Evolutionary conservation across 2,797 vertebrate species (phyloP).

Genomic region (Choloepus didactylus): DNA sequence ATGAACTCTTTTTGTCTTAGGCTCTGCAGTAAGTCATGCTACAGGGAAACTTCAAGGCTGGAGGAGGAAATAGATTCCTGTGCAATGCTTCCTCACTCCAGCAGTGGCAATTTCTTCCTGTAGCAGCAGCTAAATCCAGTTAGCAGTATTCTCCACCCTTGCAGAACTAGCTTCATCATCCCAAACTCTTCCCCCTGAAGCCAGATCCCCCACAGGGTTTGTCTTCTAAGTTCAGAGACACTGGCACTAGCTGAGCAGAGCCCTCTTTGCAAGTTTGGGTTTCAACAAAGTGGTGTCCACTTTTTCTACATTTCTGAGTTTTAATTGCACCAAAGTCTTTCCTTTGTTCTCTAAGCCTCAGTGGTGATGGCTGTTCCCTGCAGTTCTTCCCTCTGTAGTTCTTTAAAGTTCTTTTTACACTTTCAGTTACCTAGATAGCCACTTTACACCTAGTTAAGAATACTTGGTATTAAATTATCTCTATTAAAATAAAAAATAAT

Average conservation of each 20-base stretch:
- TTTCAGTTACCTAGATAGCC: not conserved
- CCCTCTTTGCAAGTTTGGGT: not conserved
- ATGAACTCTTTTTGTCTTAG: not conserved
- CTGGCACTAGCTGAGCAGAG: not conserved
- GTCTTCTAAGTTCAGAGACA: not conserved
- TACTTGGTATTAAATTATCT: not conserved
- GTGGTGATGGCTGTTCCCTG: not conserved
- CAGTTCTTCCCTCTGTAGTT: no score
- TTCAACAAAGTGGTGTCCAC: not conserved
- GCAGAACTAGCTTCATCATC: not conserved
- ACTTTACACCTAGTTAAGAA: not conserved
- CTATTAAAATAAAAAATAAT: not conserved
- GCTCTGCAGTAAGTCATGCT: not conserved
- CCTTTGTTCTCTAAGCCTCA: not conserved
- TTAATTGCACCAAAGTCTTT: not conserved
- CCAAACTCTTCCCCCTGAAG: not conserved
- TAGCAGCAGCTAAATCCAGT: not conserved
- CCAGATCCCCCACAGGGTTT: not conserved
- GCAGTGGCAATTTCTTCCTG: not conserved
- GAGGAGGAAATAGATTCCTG: not conserved
- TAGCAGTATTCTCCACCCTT: not conserved
- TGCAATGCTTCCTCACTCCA: not conserved
- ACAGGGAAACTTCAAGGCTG: not conserved
- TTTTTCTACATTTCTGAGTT: not conserved
- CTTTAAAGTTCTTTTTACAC: not conserved